Conservation (phyloP, 2,797 vertebrate genomes). For the Fistularia commersonii region DNA sequence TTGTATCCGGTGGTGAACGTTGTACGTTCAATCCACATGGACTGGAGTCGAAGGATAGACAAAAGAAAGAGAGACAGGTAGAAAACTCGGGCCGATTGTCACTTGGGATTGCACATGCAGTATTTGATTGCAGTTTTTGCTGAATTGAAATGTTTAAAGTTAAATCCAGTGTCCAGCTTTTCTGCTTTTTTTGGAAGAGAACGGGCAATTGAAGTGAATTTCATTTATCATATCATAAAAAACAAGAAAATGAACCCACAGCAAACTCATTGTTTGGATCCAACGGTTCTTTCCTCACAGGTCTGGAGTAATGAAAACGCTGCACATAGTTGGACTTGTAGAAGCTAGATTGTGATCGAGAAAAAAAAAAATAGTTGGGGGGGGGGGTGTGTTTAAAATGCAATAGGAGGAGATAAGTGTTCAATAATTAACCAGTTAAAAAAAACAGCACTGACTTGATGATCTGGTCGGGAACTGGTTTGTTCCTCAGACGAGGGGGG, state of each 20-base stretch:
- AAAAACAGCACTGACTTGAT: constrained; percentile 83
- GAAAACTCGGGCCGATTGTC: not conserved
- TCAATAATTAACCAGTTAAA: too few species aligned
- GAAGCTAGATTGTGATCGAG: constrained; percentile 79
- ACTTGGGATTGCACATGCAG: constrained; percentile 4
- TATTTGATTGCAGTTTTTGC: not conserved
- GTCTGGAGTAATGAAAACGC: constrained; percentile 92
- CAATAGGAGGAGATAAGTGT: too few species aligned
- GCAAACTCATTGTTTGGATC: constrained; percentile 97
- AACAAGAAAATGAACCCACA: constrained; percentile 75
- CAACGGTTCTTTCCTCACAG: constrained; percentile 87
- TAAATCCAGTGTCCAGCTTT: too few species aligned
- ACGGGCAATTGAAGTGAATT: too few species aligned
- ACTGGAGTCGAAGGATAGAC: constrained; percentile 64
- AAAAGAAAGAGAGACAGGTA: not conserved
- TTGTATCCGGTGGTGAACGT: constrained; percentile 93
- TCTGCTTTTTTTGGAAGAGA: too few species aligned
- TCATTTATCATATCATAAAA: constrained; percentile 13
- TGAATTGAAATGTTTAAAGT: too few species aligned
- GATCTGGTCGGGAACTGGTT: constrained; percentile 96
- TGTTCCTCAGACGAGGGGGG: constrained; percentile 89
- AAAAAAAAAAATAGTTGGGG: not conserved
- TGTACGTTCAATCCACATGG: constrained; percentile 98
- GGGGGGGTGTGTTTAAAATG: too few species aligned
- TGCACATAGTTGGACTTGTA: constrained; percentile 98